Evolutionary conservation across 2,113 vertebrate species (phyloP), one percentile per base, ranked within the genome.

Genomic region (Actenoides lindsayi): DNA sequence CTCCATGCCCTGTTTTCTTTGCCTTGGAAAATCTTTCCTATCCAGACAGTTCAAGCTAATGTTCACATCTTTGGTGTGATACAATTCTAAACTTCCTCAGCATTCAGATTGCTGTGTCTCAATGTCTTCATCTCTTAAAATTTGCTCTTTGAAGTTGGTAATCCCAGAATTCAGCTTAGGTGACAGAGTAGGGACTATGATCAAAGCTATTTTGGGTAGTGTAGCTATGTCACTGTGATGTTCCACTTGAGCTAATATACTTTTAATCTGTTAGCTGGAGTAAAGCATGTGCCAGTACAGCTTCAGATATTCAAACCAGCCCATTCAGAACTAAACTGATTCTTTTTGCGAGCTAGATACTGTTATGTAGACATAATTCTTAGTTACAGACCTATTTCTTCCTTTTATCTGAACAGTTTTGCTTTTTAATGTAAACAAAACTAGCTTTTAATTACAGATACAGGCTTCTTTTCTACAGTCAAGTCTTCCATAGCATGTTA

Each of bases 121-220:
- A 76, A 10, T 31, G 33, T n/a, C 48, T 90, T 83, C 63, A 76
- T 28, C 28, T 90, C 59, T 90, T 6, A 18, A 76, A 67, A 46
- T 65, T 57, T 89, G 12, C 24, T 92, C 93, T 95, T 65, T 89
- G 89, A 92, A 95, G 89, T 86, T 41, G 60, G 59, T 83, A 92
- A 90, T 90, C 83, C 80, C 53, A 69, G 67, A 88, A 80, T 83
- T 83, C 53, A 90, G 41, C 24, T 89, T 94, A 76, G 30, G 48
- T 2, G 5, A 57, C 63, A 37, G 59, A 73, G 88, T 59, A 76
- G 71, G 75, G 44, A 94, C 83, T 80, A 79, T 0, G 54, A 94
- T 90, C 53, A 94, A 94, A 94, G 76, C 42, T 75, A 57, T 90
- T n/a, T 83, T 48, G 54, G 48, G 59, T 56, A 90, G 67, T 1